Base-by-base conservation (phyloP, 2,113 vertebrate genomes). In the Cyrtonyx montezumae region DNA sequence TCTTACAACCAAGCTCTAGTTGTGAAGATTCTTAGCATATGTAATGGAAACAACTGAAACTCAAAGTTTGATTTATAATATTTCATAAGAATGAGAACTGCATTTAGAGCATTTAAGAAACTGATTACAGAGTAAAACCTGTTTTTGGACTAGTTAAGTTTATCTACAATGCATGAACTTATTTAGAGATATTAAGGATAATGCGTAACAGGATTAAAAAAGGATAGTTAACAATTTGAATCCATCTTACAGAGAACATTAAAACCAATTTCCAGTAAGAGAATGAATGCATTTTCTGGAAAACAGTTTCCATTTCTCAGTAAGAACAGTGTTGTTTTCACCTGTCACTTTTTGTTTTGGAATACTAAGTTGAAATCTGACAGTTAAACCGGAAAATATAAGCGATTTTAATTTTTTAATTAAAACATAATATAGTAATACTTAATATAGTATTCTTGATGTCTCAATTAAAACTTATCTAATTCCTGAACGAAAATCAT, bases 141-240 rank as follows among this genome's bases (percentile, higher is more conserved):
- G 8, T 81, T n/a, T 74, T 69, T 40, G 40, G 25, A 58, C 4
- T 61, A 62, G 9, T 21, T 25, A 62, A 34, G 25, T 42, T 56
- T 13, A 48, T 81, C 36, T 37, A 40, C 5, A 36, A 56, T 62
- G 32, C 32, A 23, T n/a, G 28, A 59, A 78, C 11, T 45, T 45
- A 45, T 21, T 66, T 84, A n/a, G 2, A 46, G 11, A 36, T 23
- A 11, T 0, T 1, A 30, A 77, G 26, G 19, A 68, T 0, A 1
- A 79, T 19, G 21, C 19, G 48, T 11, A 68, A 17, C 13, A 43
- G 58, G 30, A 13, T 49, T 63, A 23, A 18, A 55, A 79, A 49
- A 32, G 28, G 43, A 63, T 6, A 68, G 26, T 25, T 10, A 22
- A 86, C 19, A 91, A 71, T 62, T 13, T 58, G 30, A 91, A 18